Base-by-base conservation (phyloP, 2,797 vertebrate species). In the Sorex maritimensis region DNA sequence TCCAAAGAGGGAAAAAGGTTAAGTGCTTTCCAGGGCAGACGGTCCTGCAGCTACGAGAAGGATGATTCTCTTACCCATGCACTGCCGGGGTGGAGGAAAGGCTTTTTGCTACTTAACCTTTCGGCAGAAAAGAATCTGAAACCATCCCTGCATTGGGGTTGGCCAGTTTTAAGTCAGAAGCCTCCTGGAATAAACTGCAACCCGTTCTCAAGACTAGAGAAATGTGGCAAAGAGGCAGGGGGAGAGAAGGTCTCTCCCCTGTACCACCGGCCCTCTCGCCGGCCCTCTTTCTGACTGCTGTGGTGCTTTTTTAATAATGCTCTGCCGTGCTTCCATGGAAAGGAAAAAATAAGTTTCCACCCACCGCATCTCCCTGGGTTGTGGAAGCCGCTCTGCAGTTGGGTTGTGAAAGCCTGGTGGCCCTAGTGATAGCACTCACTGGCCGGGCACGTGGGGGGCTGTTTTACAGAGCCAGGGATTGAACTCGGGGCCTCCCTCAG, bases 171-270 rank as follows among this genome's bases (percentile, higher is more conserved):
- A 61, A 92, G 46, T 19, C 85, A 79, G 75, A 88, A 88, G 30
- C 28, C 41, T 58, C 67, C 67, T 81, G 44, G 74, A 55, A 81
- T 81, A 87, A 85, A 46, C 30, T 63, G 2, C 72, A 77, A 63
- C 80, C 81, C 19, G 46, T 92, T 84, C 52, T 44, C 7, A 61
- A 89, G 84, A 90, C 90, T 68, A 78, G 24, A 86, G 73, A 8
- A 83, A 28, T 58, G 78, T 23, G 8, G 61, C 19, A 8, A 23
- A 58, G 55, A 58, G 17, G 17, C 10, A 6, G 23, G 61, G 8
- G 17, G 52, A 17, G 52, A 55, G 13, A 55, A 14, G 52, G 52
- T 14, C 52, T 55, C 52, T 17, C 52, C 52, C 52, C 17, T 4
- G 13, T 8, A 55, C 41, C 41, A 44, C 41, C 41, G 7, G 7